phyloP scores from a whole-genome alignment of 2,113 vertebrate species.

The Tachysurus vachellii region DNA sequence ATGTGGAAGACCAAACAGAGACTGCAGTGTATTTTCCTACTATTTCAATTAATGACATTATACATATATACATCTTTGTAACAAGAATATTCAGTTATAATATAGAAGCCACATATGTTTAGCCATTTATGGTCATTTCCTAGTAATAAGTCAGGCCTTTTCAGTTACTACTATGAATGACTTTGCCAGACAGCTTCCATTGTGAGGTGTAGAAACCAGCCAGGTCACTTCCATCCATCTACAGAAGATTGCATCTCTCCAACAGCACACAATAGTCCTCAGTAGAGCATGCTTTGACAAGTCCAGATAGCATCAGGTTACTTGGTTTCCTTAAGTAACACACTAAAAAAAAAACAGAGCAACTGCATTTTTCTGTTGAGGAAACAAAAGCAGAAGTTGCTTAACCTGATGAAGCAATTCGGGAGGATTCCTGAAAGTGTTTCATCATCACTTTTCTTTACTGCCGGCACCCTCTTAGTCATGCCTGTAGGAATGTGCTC shows the following conservation, averaged over 20 bases:
- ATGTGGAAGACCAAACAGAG: neutral
- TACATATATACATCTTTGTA: neutral
- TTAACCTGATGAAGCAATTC: constrained; percentile 50
- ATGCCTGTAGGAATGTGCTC: constrained; percentile 37
- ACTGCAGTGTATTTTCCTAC: neutral
- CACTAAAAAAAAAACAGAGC: neutral
- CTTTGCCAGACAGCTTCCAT: neutral
- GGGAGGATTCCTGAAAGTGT: constrained; percentile 42
- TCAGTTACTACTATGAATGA: neutral
- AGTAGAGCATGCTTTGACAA: constrained; percentile 7
- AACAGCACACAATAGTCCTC: constrained; percentile 5
- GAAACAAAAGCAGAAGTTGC: constrained; percentile 54
- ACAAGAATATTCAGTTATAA: neutral
- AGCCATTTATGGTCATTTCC: neutral
- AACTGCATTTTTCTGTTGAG: constrained; percentile 40
- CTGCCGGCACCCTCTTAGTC: constrained; percentile 29
- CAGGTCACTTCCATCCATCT: neutral
- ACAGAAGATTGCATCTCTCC: constrained; percentile 12
- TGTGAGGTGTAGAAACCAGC: constrained; percentile 20
- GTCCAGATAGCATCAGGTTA: constrained; percentile 30
- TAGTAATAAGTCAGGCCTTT: neutral
- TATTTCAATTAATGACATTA: neutral
- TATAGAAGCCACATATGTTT: neutral
- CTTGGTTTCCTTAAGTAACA: constrained; percentile 9
- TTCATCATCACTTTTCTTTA: constrained; percentile 39